A percentile compares a stretch with the other conserved stretches of the same genome.
phyloP scores from a whole-genome alignment of 2,797 vertebrate genomes.

The Eospalax fontanierii region DNA sequence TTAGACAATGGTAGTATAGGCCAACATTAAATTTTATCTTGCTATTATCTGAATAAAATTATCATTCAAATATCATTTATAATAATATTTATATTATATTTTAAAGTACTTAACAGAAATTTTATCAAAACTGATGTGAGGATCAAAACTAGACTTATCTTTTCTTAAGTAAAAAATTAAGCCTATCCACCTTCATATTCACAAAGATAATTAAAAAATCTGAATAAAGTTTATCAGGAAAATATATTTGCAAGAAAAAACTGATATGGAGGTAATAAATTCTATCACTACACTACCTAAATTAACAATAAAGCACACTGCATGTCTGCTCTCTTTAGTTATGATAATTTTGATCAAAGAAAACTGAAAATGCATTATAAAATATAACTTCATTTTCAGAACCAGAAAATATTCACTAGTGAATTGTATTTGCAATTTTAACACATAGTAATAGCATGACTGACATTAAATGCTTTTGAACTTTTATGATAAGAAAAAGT shows the following conservation, averaged over 20 bases:
- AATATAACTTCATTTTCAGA: background rate
- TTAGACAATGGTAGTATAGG: background rate
- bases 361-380: constrained; percentile 32
- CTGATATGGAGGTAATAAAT: background rate
- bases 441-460: background rate
- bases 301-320: background rate
- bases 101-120: constrained; percentile 24
- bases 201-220: constrained; percentile 31
- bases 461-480: background rate
- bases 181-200: background rate
- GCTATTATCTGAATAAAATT: background rate
- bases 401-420: constrained; percentile 50
- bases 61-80: constrained; percentile 26
- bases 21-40: background rate
- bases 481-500: constrained; percentile 6
- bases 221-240: background rate
- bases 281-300: background rate
- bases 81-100: too few relatives aligned
- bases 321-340: constrained; percentile 6
- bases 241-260: background rate
- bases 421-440: constrained; percentile 28
- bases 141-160: background rate
- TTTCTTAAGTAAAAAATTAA: background rate
- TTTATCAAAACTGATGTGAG: background rate
- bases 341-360: constrained; percentile 45